These are phyloP conservation scores for Saguinus imperator DNA, from an alignment of 2,113 vertebrate genomes.

Conservation along the genomic window DNA sequence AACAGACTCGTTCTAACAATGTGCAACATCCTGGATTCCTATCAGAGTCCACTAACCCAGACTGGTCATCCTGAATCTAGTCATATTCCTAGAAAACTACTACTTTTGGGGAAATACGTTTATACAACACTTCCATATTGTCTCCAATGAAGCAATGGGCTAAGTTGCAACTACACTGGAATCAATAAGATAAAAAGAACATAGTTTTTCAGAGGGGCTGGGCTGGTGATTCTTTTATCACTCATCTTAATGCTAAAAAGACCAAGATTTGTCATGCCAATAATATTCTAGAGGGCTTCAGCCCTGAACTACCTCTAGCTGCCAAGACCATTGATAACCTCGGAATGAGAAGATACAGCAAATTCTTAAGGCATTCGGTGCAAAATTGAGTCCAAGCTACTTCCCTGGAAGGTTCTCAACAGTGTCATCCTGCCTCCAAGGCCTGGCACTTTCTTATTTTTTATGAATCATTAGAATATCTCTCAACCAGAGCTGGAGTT, in stretches of 20 bases:
- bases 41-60: neutral
- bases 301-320: neutral
- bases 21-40: neutral
- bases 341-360: neutral
- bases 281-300: neutral
- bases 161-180: neutral
- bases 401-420: neutral
- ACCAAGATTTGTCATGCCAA: neutral
- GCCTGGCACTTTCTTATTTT: neutral
- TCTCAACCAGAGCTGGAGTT: neutral
- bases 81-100: neutral
- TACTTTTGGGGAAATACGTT: neutral
- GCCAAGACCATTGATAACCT: rapidly evolving
- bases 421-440: neutral
- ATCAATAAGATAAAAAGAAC: neutral
- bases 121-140: neutral
- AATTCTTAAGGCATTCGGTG: neutral
- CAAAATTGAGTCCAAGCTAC: neutral
- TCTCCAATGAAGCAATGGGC: neutral
- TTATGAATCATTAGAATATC: neutral
- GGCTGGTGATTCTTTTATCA: neutral
- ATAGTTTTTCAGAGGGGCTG: neutral
- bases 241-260: neutral
- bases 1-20: neutral
- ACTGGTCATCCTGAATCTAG: neutral